These are phyloP conservation scores for Bujurquina vittata DNA, from an alignment of 2,113 vertebrate genomes.

Conservation along the genomic window DNA sequence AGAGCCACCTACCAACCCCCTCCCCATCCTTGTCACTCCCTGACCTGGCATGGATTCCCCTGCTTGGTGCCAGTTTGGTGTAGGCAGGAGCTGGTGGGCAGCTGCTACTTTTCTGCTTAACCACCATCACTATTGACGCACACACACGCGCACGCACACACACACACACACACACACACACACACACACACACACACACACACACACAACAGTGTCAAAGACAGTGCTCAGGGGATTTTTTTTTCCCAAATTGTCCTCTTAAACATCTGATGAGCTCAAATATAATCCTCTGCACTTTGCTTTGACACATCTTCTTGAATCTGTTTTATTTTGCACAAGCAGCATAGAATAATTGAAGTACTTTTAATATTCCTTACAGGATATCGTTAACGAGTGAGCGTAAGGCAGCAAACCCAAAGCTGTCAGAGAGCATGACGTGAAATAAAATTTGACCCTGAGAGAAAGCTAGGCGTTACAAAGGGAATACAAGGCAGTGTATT, in stretches of 20 bases:
- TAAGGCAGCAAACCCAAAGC: not conserved
- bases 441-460: constrained; percentile 17
- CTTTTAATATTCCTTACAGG: not conserved
- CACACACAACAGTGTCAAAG: constrained; percentile 22
- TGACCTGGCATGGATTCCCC: constrained; percentile 70
- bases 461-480: constrained; percentile 25
- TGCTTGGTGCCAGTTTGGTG: constrained; percentile 68
- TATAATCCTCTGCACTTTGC: not conserved
- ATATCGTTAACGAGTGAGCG: not conserved
- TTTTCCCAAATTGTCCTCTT: constrained; percentile 18
- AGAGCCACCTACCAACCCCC: constrained; percentile 38
- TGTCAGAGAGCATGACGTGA: not conserved
- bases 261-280: constrained; percentile 54
- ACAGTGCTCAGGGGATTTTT: constrained; percentile 8
- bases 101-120: constrained; percentile 62
- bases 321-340: not conserved
- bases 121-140: constrained; percentile 11
- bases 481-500: constrained; percentile 13
- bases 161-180: not conserved
- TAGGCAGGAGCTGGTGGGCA: constrained; percentile 62
- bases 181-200: not conserved
- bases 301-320: not conserved
- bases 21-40: constrained; percentile 38
- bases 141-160: not conserved
- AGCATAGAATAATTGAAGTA: not conserved